phyloP scores from a whole-genome alignment of 2,797 vertebrate species.

The Sarcophilus harrisii region DNA sequence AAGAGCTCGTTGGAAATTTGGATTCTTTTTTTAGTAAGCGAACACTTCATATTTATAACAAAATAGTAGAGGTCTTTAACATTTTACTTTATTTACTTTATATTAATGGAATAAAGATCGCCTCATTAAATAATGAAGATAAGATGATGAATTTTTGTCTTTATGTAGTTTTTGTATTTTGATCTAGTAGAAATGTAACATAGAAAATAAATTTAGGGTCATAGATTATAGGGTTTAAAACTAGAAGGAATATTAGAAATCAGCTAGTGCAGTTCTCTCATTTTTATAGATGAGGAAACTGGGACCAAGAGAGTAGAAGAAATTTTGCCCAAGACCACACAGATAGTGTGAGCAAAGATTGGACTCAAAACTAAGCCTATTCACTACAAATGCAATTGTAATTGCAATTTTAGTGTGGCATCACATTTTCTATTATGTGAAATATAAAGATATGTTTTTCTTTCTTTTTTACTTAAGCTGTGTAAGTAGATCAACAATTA shows the following conservation, averaged over 20 bases:
- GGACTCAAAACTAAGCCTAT: background rate
- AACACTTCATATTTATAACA: conserved; percentile 24
- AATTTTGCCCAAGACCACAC: background rate
- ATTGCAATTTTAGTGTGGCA: background rate
- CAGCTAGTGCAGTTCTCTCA: background rate
- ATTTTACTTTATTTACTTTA: background rate
- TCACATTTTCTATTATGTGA: background rate
- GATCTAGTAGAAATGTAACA: background rate
- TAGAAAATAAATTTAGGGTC: background rate
- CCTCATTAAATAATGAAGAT: conserved; percentile 13
- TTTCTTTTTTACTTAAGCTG: background rate
- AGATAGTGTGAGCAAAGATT: background rate
- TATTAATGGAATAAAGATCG: background rate
- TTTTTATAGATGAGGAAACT: background rate
- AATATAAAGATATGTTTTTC: background rate
- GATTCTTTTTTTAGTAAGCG: background rate
- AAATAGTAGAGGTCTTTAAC: background rate
- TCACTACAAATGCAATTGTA: background rate
- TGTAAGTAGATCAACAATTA: background rate
- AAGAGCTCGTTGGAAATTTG: background rate
- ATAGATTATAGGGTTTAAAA: background rate
- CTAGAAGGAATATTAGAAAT: background rate
- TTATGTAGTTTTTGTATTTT: background rate
- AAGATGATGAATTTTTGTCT: background rate
- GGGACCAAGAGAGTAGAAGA: background rate